Evolutionary conservation across 2,797 vertebrate species (phyloP).

Genomic region (Numenius phaeopus): DNA sequence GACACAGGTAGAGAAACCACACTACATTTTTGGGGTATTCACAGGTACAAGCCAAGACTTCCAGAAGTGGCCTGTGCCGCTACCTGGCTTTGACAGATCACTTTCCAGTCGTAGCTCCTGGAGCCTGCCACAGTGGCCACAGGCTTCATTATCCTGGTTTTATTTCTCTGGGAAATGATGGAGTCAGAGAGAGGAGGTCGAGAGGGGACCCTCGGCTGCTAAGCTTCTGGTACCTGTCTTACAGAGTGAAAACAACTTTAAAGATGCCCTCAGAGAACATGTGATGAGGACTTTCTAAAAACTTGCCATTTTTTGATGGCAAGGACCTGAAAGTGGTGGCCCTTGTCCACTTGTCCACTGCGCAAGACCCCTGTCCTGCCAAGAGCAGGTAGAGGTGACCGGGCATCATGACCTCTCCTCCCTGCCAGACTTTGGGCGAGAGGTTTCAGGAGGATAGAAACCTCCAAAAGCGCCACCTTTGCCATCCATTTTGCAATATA

Average conservation of each 20-base stretch:
- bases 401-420: accelerated
- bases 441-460: background rate
- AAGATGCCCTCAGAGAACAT: accelerated
- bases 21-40: accelerated
- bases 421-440: background rate
- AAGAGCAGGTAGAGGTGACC: accelerated
- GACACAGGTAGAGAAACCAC: background rate
- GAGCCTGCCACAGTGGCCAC: background rate
- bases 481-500: slow-evolving; percentile 32
- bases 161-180: background rate
- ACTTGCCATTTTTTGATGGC: accelerated
- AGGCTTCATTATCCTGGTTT: background rate
- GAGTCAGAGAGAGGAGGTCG: accelerated
- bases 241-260: accelerated
- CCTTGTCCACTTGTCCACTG: background rate
- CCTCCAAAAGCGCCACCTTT: background rate
- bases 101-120: background rate
- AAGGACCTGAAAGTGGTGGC: accelerated
- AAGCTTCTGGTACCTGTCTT: background rate
- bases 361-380: accelerated
- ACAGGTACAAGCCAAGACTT: background rate
- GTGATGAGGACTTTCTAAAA: background rate
- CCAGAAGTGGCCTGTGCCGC: background rate
- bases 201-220: background rate
- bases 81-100: background rate